A percentile compares a stretch with the other conserved stretches of the same genome.
Conservation (phyloP, 2,797 vertebrate species). For the Taenioides sp. region DNA sequence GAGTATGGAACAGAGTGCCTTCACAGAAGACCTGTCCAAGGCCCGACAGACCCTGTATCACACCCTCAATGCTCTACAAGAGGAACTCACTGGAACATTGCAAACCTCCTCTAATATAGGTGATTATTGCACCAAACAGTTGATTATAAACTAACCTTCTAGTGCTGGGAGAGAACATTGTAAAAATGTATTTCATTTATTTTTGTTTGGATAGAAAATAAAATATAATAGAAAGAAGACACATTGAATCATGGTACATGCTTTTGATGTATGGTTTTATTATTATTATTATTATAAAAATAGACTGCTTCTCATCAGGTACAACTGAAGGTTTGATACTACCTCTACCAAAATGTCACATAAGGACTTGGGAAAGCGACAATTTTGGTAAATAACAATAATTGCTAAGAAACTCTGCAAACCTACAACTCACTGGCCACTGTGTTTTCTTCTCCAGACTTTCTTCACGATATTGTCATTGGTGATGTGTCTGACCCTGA, state of each 20-base stretch:
- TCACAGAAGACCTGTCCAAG: conserved; percentile 53
- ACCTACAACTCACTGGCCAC: not conserved
- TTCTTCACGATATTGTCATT: conserved; percentile 81
- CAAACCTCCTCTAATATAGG: conserved; percentile 52
- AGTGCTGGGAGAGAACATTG: not conserved
- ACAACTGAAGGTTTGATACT: conserved; percentile 79
- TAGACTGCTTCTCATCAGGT: conserved; percentile 43
- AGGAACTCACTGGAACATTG: conserved; percentile 60
- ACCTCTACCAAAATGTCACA: conserved; percentile 85
- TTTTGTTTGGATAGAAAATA: not conserved
- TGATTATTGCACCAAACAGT: conserved; percentile 13
- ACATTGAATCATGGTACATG: not conserved
- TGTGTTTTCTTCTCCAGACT: not conserved
- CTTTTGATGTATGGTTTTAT: not conserved
- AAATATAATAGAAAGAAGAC: not conserved
- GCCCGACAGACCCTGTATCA: conserved; percentile 73
- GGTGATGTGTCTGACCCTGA: conserved; percentile 72
- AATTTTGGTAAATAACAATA: conserved; percentile 86
- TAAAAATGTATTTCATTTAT: no score
- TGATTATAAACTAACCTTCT: not conserved
- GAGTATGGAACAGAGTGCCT: conserved; percentile 79
- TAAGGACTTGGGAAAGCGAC: conserved; percentile 88
- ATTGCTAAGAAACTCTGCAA: not conserved
- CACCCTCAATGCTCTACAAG: conserved; percentile 74
- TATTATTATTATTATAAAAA: not conserved